Evolutionary conservation across 1,140 invertebrate genomes (phyloP), one percentile per base, ranked within the genome.

Genomic region (Coelopa frigida): DNA sequence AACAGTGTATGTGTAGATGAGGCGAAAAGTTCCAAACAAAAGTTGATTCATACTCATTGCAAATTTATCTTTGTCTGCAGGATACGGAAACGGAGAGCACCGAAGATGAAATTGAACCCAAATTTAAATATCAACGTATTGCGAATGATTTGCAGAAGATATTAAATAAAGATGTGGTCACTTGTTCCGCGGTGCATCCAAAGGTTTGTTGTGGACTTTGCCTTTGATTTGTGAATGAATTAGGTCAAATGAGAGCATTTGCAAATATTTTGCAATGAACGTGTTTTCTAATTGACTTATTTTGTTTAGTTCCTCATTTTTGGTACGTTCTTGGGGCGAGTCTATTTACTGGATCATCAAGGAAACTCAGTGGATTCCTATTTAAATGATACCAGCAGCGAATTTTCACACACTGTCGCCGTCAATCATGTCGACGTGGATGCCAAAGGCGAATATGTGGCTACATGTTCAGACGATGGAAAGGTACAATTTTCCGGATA

Each of bases 361-460:
- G 94, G 94, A 0, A 93, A 97, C 68, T 82, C 77, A 17, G 81
- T 89, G 3, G 61, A 74, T 32, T 66, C 68, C 37, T 69, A 74
- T 22, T 60, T 72, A 35, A 73, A 72, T 35, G 76, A 72, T 15
- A 75, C 71, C 1, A 70, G 78, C 49, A 79, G 79, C 24, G 85
- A 60, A 68, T 91, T 49, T 46, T 78, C 84, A 35, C 94, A 98
- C 59, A 80, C 86, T 11, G 84, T 92, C 6, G 84, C 88, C 29
- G 88, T 98, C 1, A 97, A 96, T 73, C 85, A 90, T 61, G 92
- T 98, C 50, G 92, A 89, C 46, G 90, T 98, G 49, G 94, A 98
- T 68, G 68, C 78, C 23, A 91, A 84, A 64, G 94, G 94, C 18
- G 61, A 67, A 50, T 63, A 58, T 53, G 59, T 69, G 1, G 87